phyloP scores from a whole-genome alignment of 2,888 invertebrate species.

The Zygogramma bicolorata region DNA sequence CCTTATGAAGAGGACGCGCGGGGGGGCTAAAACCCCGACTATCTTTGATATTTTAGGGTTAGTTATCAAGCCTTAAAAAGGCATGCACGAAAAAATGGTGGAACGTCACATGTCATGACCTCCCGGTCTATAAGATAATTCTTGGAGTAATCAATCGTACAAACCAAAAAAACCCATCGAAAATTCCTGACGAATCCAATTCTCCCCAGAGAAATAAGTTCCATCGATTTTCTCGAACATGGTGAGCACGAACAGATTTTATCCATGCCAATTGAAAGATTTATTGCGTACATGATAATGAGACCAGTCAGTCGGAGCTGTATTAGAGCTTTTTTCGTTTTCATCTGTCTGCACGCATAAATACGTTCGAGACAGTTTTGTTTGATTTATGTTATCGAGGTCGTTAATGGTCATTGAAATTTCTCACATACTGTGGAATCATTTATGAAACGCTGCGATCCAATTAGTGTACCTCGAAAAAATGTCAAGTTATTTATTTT shows the following conservation, averaged over 20 bases:
- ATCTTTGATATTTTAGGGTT: too few species aligned
- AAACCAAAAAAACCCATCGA: neutral
- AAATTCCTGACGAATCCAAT: neutral
- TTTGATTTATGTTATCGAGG: constrained; percentile 22
- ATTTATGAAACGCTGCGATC: neutral
- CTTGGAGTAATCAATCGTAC: neutral
- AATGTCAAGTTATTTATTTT: neutral
- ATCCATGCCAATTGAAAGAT: constrained; percentile 5
- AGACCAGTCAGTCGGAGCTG: constrained; percentile 9
- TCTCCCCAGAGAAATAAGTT: neutral
- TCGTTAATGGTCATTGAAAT: constrained; percentile 20
- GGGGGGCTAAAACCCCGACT: too few species aligned
- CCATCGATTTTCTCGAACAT: neutral
- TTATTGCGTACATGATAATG: constrained; percentile 15
- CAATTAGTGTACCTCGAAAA: neutral
- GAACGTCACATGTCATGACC: too few species aligned
- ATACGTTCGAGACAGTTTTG: constrained; percentile 23
- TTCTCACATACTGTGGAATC: constrained; percentile 17
- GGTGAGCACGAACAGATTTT: constrained; percentile 7
- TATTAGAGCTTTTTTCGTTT: constrained; percentile 20
- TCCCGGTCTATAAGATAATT: too few species aligned
- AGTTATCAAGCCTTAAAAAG: too few species aligned
- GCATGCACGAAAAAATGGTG: too few species aligned
- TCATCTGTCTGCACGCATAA: constrained; percentile 13
- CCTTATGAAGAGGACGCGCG: too few species aligned